These are phyloP conservation scores for Aptenodytes patagonicus DNA, from an alignment of 2,113 vertebrate species.

Conservation along the genomic window DNA sequence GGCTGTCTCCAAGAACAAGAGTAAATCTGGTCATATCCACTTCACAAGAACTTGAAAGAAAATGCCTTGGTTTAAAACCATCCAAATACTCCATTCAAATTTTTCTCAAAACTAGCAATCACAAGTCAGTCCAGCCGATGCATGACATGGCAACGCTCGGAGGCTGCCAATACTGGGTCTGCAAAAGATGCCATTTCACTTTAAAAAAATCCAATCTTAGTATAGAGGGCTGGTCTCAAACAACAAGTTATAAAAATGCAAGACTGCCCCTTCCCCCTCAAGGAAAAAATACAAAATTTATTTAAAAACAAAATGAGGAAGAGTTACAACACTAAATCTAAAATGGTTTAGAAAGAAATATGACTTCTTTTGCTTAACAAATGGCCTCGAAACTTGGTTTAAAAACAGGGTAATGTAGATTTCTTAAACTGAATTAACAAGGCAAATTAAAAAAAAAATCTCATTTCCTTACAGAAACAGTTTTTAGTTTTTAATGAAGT, in stretches of 20 bases:
- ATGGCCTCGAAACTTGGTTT: conserved; percentile 71
- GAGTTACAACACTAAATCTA: conserved; percentile 73
- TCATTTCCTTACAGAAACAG: conserved; percentile 81
- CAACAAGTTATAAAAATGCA: conserved; percentile 70
- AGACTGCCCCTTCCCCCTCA: conserved; percentile 72
- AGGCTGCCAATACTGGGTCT: conserved; percentile 54
- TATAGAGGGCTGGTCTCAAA: conserved; percentile 68
- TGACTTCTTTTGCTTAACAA: conserved; percentile 73
- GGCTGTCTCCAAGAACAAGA: conserved; percentile 61
- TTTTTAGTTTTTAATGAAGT: conserved; percentile 86
- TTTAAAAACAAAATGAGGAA: conserved; percentile 74
- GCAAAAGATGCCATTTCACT: conserved; percentile 54
- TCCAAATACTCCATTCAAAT: conserved; percentile 67
- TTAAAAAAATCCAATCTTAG: conserved; percentile 46
- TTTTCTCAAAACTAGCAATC: conserved; percentile 46
- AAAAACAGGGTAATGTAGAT: conserved; percentile 74
- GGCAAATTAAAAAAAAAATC: conserved; percentile 72
- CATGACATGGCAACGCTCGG: not conserved
- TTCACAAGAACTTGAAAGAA: conserved; percentile 77
- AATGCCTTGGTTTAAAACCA: conserved; percentile 72
- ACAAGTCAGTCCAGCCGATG: conserved; percentile 66
- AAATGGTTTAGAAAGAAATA: conserved; percentile 75
- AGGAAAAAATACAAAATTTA: conserved; percentile 72
- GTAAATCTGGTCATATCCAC: conserved; percentile 64
- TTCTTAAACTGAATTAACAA: conserved; percentile 76